phyloP scores from a whole-genome alignment of 2,888 invertebrate genomes.

The Eupithecia exiguata region DNA sequence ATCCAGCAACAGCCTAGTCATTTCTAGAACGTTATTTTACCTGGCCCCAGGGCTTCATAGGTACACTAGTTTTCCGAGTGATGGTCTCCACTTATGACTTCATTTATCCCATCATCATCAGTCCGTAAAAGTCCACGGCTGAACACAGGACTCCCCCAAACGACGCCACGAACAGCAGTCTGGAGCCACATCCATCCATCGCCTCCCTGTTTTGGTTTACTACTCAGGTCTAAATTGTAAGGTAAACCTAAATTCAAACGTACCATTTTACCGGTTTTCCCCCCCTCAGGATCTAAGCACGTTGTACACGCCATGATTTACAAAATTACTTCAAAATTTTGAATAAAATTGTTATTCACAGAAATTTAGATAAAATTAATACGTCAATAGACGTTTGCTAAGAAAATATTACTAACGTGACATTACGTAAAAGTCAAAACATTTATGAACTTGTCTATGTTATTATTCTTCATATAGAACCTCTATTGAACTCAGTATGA shows the following conservation, averaged over 20 bases:
- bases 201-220: not conserved
- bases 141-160: not conserved
- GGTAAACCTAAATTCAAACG: not conserved
- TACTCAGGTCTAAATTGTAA: not conserved
- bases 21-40: too few relatives aligned
- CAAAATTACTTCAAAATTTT: conserved; percentile 35
- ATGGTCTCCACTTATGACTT: too few relatives aligned
- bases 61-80: too few relatives aligned
- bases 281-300: conserved; percentile 57
- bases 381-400: not conserved
- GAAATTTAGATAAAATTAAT: conserved; percentile 35
- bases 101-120: too few relatives aligned
- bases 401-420: conserved; percentile 32
- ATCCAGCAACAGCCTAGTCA: too few relatives aligned
- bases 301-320: conserved; percentile 65
- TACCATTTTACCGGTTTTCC: conserved; percentile 63
- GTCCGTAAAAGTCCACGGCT: not conserved
- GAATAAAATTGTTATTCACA: conserved; percentile 30
- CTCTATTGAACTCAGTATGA: not conserved
- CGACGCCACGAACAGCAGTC: too few relatives aligned
- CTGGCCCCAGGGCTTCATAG: too few relatives aligned
- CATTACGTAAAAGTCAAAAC: conserved; percentile 1
- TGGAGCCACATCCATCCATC: not conserved
- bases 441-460: not conserved
- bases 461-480: not conserved